Conservation (phyloP, 2,797 vertebrate genomes). For the Megalops cyprinoides region DNA sequence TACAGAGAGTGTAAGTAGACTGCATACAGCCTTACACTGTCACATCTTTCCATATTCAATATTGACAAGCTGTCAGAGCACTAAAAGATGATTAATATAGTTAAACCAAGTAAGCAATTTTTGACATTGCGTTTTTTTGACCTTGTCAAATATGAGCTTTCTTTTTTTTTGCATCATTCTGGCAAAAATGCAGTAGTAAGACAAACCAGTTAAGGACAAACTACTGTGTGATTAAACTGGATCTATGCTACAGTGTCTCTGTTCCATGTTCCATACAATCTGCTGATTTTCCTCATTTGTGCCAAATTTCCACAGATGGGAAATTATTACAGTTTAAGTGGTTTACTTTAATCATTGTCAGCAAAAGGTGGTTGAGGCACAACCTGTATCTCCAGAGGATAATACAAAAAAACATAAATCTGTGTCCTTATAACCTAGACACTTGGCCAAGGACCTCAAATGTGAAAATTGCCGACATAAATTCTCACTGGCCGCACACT, state of each 20-base stretch:
- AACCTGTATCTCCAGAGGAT: background rate
- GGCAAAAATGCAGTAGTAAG: background rate
- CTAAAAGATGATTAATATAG: constrained; percentile 43
- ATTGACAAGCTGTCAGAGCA: constrained; percentile 55
- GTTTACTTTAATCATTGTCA: constrained; percentile 3
- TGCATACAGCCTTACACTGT: constrained; percentile 27
- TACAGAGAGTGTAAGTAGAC: constrained; percentile 31
- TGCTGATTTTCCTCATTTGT: background rate
- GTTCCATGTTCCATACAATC: background rate
- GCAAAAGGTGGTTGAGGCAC: background rate
- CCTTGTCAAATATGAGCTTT: background rate
- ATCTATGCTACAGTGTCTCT: background rate
- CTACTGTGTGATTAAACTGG: background rate
- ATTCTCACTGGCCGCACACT: constrained; percentile 24
- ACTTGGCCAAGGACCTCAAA: constrained; percentile 25
- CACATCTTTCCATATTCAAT: constrained; percentile 47
- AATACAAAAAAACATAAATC: constrained; percentile 8
- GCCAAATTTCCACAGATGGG: background rate
- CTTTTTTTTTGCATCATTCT: background rate
- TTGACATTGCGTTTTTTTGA: background rate
- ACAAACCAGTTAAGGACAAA: too few relatives aligned
- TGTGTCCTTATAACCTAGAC: constrained; percentile 2
- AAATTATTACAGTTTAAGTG: background rate
- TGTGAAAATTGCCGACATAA: constrained; percentile 27
- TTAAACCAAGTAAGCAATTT: constrained; percentile 50